Evolutionary conservation across 2,113 vertebrate genomes (phyloP), one percentile per base, ranked within the genome.

Genomic region (Vireo altiloquus): DNA sequence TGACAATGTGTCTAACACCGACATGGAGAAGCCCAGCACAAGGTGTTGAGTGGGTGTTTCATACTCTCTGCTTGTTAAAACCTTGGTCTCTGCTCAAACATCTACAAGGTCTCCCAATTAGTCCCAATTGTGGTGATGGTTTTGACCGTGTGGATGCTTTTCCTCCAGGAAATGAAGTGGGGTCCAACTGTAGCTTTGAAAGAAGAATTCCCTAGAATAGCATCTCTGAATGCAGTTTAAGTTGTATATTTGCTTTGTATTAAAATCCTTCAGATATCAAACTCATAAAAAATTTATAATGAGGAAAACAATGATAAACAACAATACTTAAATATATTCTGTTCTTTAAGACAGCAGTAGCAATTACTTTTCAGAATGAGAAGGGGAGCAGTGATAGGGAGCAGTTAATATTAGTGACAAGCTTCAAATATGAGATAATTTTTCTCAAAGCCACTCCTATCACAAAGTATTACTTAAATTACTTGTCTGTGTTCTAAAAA

Each of bases 1-100:
- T 83, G 56, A 91, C 85, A 92, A 81, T 93, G 65, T 78, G 64
- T 80, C 77, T 77, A 50, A 74, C 90, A 44, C 33, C 52, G 52
- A 49, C 71, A 44, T 59, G 54, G 52, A 80, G 80, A 91, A 95
- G 31, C 27, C 54, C 39, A 53, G 30, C 56, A 84, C 52, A 79
- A 80, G 50, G 30, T 77, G 28, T 44, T 87, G 88, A 87, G 92
- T 82, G 77, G 74, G 89, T 52, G 94, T 94, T 96, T 81, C 31
- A 1, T 54, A 31, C 65, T 87, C 27, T 23, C 71, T 75, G 17
- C 25, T 94, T 91, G 56, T 87, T 77, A 88, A 90, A 87, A 88
- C 24, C 13, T 47, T 76, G 33, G 56, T 65, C 50, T 92, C 61
- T 85, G 47, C 56, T 82, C 63, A 88, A 47, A 76, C 52, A 89